Percentiles rank a stretch among this genome's conserved stretches.
These are phyloP conservation scores for Pteronotus mesoamericanus DNA, from an alignment of 2,797 vertebrate genomes.

Conservation along the genomic window DNA sequence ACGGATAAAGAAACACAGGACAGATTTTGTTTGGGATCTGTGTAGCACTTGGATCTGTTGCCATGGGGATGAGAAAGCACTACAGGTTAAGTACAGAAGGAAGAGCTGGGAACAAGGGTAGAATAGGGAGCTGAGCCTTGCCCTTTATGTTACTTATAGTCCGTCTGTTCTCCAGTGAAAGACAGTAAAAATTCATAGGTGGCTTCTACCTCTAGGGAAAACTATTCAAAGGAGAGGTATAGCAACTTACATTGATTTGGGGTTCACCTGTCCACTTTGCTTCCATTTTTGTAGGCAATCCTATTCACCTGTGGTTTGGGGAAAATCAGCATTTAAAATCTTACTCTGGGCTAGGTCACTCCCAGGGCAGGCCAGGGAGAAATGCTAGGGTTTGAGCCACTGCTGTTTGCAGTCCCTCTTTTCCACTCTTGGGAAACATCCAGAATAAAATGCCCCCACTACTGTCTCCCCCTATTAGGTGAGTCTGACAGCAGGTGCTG, in stretches of 20 bases:
- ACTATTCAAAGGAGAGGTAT: background rate
- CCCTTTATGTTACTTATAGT: background rate
- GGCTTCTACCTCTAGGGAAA: background rate
- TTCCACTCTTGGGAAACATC: background rate
- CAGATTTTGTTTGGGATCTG: constrained; percentile 31
- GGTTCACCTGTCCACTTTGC: background rate
- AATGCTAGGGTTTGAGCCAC: background rate
- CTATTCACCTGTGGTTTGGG: background rate
- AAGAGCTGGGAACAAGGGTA: background rate
- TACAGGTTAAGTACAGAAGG: background rate
- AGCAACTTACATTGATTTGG: background rate
- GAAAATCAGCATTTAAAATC: background rate
- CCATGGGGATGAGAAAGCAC: constrained; percentile 12
- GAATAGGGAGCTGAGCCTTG: background rate
- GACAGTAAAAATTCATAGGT: background rate
- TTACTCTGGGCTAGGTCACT: background rate
- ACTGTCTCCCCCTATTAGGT: background rate
- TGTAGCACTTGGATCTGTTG: background rate
- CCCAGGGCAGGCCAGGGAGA: background rate
- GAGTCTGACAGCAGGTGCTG: background rate
- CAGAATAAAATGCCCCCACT: background rate
- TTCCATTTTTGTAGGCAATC: background rate
- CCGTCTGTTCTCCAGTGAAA: background rate
- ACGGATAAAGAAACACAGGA: background rate
- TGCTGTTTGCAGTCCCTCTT: background rate